Base-by-base conservation (phyloP, 64 coral and sea anemone species). In the Stichodactyla mertensii region DNA sequence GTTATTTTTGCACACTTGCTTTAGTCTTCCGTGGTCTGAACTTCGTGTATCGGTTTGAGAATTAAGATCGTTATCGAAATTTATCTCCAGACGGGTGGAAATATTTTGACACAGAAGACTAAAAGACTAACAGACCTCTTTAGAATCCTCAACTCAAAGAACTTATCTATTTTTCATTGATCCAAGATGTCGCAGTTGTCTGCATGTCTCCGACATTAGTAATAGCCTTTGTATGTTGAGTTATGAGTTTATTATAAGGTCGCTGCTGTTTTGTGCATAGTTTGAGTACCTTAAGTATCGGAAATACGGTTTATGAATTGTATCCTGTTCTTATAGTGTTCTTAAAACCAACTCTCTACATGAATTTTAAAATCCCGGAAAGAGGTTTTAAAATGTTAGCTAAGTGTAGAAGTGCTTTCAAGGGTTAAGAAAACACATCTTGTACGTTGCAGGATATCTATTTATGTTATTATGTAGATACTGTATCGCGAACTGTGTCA, bases 281-380 rank as follows among this genome's bases (percentile, higher is more conserved):
- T 74, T 74, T 74, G 69, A 74, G 26, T 74, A 74, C 69, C 24
- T 11, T 74, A 74, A 74, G 69, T 74, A 31, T 27, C 69, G 69
- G 69, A 74, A 74, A 74, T 31, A 74, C 10, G 69, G 4, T 74
- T 27, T 9, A 31, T 74, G 12, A 27, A 31, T 31, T 27, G 11
- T 74, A 74, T 74, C 69, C 69, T 74, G 69, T 31, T 74, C 69
- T 74, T 74, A 1, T 74, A 74, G 24, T 28, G 26, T 31, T 10
- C 4, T 74, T 74, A 74, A 74, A 7, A 74, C 69, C 2, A 23
- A 74, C 24, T 74, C 64, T 69, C 36, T 45, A 2, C 59, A 61
- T 69, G 9, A 22, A 69, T 23, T 23, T 23, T 74, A 12, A 26
- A 74, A 74, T 74, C 24, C 69, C 69, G 69, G 69, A 74, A 74